These are phyloP conservation scores for Cosmopolites sordidus DNA, from an alignment of 2,888 invertebrate genomes.

Conservation along the genomic window DNA sequence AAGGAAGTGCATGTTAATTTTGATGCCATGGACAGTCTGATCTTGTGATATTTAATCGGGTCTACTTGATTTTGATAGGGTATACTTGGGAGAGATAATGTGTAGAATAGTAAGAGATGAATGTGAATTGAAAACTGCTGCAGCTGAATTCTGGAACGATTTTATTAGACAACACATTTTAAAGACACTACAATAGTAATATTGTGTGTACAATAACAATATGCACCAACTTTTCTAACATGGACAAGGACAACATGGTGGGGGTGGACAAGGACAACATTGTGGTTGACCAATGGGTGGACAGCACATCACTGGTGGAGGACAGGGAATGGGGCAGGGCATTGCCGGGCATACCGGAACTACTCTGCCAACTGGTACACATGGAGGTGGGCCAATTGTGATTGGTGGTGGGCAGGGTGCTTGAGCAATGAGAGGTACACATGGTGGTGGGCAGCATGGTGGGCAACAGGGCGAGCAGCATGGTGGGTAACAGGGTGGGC, in stretches of 20 bases:
- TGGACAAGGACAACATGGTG: constrained; percentile 21
- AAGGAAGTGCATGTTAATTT: too few relatives aligned
- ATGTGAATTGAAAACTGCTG: too few relatives aligned
- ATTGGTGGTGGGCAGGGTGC: constrained; percentile 40
- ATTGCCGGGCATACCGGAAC: constrained; percentile 35
- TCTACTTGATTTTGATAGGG: too few relatives aligned
- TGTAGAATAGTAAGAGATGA: too few relatives aligned
- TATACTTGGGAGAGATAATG: too few relatives aligned
- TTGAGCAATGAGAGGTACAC: constrained; percentile 37
- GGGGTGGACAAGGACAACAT: constrained; percentile 29
- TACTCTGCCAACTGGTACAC: constrained; percentile 37
- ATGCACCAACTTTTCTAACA: constrained; percentile 10
- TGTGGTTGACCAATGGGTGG: constrained; percentile 25
- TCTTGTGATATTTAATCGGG: too few relatives aligned
- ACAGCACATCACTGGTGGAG: constrained; percentile 33
- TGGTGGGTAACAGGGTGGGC: constrained; percentile 29
- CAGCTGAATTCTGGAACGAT: background rate
- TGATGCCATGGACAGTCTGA: too few relatives aligned
- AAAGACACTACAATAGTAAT: background rate
- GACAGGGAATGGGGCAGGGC: constrained; percentile 36
- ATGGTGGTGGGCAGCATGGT: constrained; percentile 34
- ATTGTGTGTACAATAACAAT: constrained; percentile 6
- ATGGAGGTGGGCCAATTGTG: constrained; percentile 37
- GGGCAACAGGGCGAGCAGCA: constrained; percentile 29
- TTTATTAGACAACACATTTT: constrained; percentile 7